Conservation (phyloP, 2,113 vertebrate genomes). For the Scatophagus argus region DNA sequence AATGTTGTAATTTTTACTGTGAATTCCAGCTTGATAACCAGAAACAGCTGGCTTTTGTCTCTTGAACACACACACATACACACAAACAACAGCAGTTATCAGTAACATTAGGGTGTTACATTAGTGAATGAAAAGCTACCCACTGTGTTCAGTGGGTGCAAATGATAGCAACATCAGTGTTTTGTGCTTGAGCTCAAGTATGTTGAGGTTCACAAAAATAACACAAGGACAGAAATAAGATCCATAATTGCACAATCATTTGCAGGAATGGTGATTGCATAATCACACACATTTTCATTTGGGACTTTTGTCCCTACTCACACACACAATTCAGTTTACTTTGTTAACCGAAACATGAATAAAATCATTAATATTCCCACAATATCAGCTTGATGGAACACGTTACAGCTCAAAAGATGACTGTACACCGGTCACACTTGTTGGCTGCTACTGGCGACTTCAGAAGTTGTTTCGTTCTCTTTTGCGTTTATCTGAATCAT, state of each 20-base stretch:
- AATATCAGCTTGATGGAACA: slow-evolving; percentile 7
- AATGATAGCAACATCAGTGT: not conserved
- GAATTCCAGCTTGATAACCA: slow-evolving; percentile 85
- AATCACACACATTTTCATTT: slow-evolving; percentile 3
- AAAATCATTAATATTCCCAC: not conserved
- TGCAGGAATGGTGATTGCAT: slow-evolving; percentile 8
- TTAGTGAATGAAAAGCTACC: slow-evolving; percentile 18
- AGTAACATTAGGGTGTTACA: too few species aligned
- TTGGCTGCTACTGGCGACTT: slow-evolving; percentile 14
- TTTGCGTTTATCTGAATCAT: slow-evolving; percentile 33
- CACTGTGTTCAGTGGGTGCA: not conserved
- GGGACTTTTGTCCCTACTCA: not conserved
- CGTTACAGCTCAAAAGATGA: not conserved
- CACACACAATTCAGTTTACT: not conserved
- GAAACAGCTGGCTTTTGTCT: slow-evolving; percentile 81
- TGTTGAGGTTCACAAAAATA: not conserved
- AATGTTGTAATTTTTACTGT: slow-evolving; percentile 82
- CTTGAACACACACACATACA: slow-evolving; percentile 52
- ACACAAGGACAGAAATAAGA: slow-evolving; percentile 12
- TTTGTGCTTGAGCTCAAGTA: not conserved
- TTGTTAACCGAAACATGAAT: slow-evolving; percentile 5
- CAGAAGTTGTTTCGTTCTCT: slow-evolving; percentile 6
- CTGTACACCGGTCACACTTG: not conserved
- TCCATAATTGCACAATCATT: slow-evolving; percentile 1
- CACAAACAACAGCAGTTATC: too few species aligned